Conservation (phyloP, 2,113 vertebrate genomes). For the Antigone vipio region DNA sequence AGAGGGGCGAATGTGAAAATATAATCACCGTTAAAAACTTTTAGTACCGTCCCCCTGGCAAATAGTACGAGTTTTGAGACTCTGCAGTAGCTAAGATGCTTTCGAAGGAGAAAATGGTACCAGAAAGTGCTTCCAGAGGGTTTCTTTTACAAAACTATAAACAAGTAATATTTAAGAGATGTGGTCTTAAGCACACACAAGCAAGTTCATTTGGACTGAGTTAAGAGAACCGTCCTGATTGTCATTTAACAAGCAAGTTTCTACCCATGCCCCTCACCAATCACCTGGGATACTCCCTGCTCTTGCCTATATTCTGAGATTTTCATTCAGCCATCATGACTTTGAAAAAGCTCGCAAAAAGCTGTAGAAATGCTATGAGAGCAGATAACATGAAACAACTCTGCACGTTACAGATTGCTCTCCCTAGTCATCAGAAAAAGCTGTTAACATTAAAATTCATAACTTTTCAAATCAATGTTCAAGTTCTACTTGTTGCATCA, state of each 20-base stretch:
- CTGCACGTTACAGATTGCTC: neutral
- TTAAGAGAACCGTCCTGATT: neutral
- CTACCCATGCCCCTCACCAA: rapidly evolving
- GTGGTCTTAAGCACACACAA: neutral
- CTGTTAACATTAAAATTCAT: neutral
- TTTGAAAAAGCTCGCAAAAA: neutral
- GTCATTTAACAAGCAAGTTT: neutral
- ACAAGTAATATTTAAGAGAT: neutral
- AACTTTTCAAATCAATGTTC: neutral
- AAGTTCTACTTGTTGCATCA: neutral
- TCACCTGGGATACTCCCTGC: neutral
- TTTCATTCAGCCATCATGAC: neutral
- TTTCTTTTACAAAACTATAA: neutral
- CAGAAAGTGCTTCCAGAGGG: neutral
- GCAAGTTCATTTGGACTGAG: neutral
- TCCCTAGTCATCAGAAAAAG: neutral
- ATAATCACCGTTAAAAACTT: neutral
- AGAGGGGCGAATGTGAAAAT: neutral
- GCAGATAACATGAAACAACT: neutral
- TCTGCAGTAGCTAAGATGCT: neutral
- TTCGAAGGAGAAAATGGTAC: neutral
- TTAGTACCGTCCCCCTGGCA: neutral
- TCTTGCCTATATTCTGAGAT: neutral
- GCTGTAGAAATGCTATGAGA: rapidly evolving
- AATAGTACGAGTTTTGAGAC: neutral